Conservation (phyloP, 2,888 invertebrate genomes). For the Cheiracanthium punctorium region DNA sequence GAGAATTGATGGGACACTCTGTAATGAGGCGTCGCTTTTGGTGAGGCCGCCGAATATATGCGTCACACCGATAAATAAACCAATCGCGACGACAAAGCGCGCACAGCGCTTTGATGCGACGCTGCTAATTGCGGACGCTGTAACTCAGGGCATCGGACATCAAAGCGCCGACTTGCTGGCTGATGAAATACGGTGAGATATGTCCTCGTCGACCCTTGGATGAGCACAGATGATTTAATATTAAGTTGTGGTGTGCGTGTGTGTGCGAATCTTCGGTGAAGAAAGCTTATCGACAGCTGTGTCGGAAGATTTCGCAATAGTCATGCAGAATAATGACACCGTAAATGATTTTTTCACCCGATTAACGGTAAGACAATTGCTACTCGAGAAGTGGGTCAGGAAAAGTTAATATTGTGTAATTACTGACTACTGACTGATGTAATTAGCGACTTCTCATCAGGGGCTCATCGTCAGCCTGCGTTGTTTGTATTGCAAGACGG, state of each 20-base stretch:
- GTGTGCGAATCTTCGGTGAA: no score
- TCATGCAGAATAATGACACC: no score
- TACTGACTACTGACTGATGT: no score
- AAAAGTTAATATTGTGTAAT: no score
- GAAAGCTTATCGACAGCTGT: background rate
- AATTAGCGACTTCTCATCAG: no score
- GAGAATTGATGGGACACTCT: constrained; percentile 45
- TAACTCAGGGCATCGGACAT: constrained; percentile 24
- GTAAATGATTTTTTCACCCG: no score
- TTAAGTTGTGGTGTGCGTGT: background rate
- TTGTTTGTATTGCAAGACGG: no score
- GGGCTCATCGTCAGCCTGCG: no score
- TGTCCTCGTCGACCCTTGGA: background rate
- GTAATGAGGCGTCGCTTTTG: constrained; percentile 64
- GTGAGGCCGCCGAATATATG: constrained; percentile 39
- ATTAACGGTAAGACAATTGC: no score
- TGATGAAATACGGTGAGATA: constrained; percentile 4
- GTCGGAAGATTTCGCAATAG: background rate
- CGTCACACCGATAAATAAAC: constrained; percentile 63
- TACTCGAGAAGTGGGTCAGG: no score
- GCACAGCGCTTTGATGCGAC: constrained; percentile 41
- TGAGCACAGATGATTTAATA: background rate
- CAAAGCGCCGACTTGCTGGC: background rate
- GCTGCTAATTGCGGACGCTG: constrained; percentile 39
- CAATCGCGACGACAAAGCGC: constrained; percentile 64